A percentile compares a stretch with the other conserved stretches of the same genome.
Conservation (phyloP, 2,888 invertebrate genomes). For the Dendrolimus pini region DNA sequence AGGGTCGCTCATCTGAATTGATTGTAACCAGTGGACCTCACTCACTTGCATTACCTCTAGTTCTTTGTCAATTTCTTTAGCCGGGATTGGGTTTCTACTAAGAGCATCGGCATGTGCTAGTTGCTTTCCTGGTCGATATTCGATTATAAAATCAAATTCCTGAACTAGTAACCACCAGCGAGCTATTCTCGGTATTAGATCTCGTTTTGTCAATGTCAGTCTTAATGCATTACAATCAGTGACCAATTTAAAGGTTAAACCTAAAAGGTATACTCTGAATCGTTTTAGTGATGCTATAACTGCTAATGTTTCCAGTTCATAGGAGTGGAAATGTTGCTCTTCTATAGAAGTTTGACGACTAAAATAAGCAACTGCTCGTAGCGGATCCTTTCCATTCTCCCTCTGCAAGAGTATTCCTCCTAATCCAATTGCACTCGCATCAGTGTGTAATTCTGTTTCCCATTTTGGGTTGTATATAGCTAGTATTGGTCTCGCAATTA, state of each 20-base stretch:
- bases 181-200: constrained; percentile 15
- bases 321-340: constrained; percentile 16
- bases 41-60: no score
- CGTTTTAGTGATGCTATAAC: constrained; percentile 11
- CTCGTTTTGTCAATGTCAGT: constrained; percentile 12
- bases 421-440: constrained; percentile 4
- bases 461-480: constrained; percentile 3
- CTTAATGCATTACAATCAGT: constrained; percentile 16
- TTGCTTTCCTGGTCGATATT: constrained; percentile 13
- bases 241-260: constrained; percentile 8
- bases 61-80: no score
- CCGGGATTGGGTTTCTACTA: neutral
- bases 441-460: constrained; percentile 7
- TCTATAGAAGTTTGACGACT: constrained; percentile 17
- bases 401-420: constrained; percentile 6
- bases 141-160: constrained; percentile 13
- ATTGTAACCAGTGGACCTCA: no score
- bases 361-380: constrained; percentile 12
- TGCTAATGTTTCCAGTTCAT: constrained; percentile 19
- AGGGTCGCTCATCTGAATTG: no score
- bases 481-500: constrained; percentile 2
- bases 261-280: constrained; percentile 10
- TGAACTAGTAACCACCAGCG: constrained; percentile 18
- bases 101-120: constrained; percentile 14
- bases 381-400: neutral